These are phyloP conservation scores for Calephelis virginiensis DNA, from an alignment of 1,140 invertebrate species.

Conservation along the genomic window DNA sequence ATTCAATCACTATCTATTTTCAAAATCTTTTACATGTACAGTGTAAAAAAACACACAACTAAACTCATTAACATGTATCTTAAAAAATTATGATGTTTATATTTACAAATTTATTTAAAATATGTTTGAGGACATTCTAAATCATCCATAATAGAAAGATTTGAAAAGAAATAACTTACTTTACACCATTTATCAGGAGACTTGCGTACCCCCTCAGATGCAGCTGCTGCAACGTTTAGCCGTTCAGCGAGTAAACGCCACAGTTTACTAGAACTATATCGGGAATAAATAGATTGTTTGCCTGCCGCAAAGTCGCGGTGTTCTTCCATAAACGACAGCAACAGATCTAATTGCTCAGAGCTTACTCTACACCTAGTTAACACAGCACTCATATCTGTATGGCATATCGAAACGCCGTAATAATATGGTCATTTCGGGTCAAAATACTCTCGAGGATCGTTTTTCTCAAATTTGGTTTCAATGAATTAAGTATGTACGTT, in stretches of 20 bases:
- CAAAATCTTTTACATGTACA: no score
- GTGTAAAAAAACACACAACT: no score
- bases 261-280: constrained; percentile 65
- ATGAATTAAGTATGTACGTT: no score
- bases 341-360: constrained; percentile 59
- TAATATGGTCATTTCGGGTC: not conserved
- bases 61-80: no score
- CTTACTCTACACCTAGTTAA: constrained; percentile 62
- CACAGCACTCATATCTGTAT: constrained; percentile 47
- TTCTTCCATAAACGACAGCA: constrained; percentile 72
- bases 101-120: no score
- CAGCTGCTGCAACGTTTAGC: constrained; percentile 59
- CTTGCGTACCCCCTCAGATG: constrained; percentile 57
- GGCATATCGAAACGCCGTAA: not conserved
- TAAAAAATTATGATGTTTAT: no score
- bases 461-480: not conserved
- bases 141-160: constrained; percentile 1
- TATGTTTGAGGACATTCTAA: no score
- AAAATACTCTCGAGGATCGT: not conserved
- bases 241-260: constrained; percentile 66
- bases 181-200: constrained; percentile 67
- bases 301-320: constrained; percentile 68
- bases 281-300: constrained; percentile 64
- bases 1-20: no score
- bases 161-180: constrained; percentile 34